A percentile compares a stretch with the other conserved stretches of the same genome.
Evolutionary conservation across 2,888 invertebrate genomes (phyloP).

Genomic region (Aphidoletes aphidimyza): DNA sequence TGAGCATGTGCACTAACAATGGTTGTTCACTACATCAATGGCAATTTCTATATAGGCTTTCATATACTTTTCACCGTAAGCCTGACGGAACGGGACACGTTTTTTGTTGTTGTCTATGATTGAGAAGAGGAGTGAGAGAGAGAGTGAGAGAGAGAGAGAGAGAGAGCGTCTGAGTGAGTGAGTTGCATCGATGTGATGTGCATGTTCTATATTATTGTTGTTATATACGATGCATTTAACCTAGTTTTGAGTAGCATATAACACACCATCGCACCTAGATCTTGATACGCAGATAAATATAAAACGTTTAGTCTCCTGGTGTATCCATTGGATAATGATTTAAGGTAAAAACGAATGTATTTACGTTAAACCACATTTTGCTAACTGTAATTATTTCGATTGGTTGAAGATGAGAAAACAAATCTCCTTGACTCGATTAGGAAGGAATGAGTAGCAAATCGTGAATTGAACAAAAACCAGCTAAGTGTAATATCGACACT

Average conservation of each 20-base stretch:
- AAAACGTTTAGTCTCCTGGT: not conserved
- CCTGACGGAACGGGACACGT: too few species aligned
- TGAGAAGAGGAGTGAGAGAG: too few species aligned
- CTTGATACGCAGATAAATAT: not conserved
- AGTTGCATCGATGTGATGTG: not conserved
- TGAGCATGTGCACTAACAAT: slow-evolving; percentile 29
- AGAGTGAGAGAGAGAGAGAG: too few species aligned
- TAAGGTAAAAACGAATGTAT: slow-evolving; percentile 21
- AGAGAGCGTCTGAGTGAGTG: not conserved
- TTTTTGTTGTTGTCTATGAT: too few species aligned
- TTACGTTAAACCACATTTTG: too few species aligned
- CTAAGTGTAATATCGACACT: slow-evolving; percentile 8
- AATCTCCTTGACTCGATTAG: not conserved
- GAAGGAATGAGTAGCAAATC: not conserved
- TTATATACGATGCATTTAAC: not conserved
- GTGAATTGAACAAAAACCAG: too few species aligned
- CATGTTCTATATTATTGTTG: not conserved
- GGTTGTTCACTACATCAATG: not conserved
- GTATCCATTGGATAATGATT: not conserved
- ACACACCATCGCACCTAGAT: not conserved
- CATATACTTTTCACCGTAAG: not conserved
- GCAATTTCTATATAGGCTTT: not conserved
- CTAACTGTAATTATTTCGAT: not conserved
- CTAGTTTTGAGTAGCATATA: not conserved
- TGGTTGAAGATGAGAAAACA: not conserved